Base-by-base conservation (phyloP, 2,797 vertebrate genomes). In the Mionectes olivaceus region DNA sequence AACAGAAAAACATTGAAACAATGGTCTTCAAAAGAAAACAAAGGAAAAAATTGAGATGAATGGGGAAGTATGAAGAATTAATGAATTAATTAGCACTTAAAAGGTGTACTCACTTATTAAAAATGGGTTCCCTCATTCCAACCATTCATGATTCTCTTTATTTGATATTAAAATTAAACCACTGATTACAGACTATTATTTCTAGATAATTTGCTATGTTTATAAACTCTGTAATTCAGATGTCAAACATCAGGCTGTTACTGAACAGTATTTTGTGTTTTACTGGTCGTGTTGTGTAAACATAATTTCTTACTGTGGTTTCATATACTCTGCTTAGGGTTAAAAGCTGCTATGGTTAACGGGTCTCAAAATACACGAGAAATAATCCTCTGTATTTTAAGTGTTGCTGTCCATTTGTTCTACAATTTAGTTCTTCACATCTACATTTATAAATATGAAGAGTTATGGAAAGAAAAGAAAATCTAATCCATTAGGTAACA, bases 341-440 rank as follows among this genome's bases (percentile, higher is more conserved):
- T 90, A 55, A 81, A 87, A 85, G 19, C 32, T 43, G 43, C 80
- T 41, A 84, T 14, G 30, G 12, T 12, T 63, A 80, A 57, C 10
- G 9, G 13, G 49, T 86, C 67, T 82, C 63, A 95, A 57, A 81
- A 79, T 53, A 25, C 5, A 46, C 19, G 22, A 89, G 69, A 68
- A 80, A 71, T 57, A 78, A 93, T 90, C 63, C 19, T 64, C 61
- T 83, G 77, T 61, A 95, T 94, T 95, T 97, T 96, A 97, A 97
- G 82, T 94, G 92, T 91, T 94, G 94, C 64, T 84, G 68, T 92
- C 75, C 92, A 50, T 94, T 93, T 92, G 47, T 96, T 94, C 90
- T 94, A 91, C 52, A 93, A 68, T 94, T 94, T 83, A 96, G 65
- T 84, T 97, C 93, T 92, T 89, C 65, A 86, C 9, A 47, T 53